Evolutionary conservation across 1,140 invertebrate species (phyloP), one percentile per base, ranked within the genome.

Genomic region (Akabosia matsudoensis): DNA sequence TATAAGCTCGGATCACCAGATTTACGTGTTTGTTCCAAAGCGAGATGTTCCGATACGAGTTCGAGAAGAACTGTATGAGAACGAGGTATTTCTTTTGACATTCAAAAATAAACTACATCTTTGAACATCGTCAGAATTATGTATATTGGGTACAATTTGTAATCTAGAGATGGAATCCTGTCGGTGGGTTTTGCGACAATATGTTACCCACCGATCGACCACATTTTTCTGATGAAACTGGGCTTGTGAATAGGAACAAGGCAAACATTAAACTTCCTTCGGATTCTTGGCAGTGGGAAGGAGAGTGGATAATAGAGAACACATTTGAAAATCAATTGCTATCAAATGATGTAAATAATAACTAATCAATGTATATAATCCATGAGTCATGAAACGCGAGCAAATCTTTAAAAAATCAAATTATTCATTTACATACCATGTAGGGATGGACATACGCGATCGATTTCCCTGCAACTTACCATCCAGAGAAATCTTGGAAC

Each of bases 201-300:
- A 84, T 96, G 34, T 85, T 96, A 61, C 94, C 93, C 56, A 95
- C 93, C 37, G 94, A 97, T 84, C 88, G 94, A 75, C 92, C 90
- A 82, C 90, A 90, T 82, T 95, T 92, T 86, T 95, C 93, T 0
- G 92, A 90, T 83, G 89, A 89, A 82, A 92, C 95, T 88, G 95
- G 95, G 1, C 30, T 67, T 89, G 89, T 28, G 87, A 88, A 70
- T 90, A 93, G 82, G 87, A 92, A 72, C 89, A 91, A 93, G 76
- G 91, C 94, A 81, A 90, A 90, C 82, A 93, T 97, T 61, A 87
- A 91, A 80, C 84, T 97, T 30, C 95, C 95, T 26, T 95, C 94
- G 0, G 90, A 94, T 89, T 92, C 93, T 76, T 96, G 95, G 95
- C 90, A 94, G 82, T 96, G 95, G 95, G 93, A 97, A 86, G 91